Percentiles rank a stretch among this genome's conserved stretches.
These are phyloP conservation scores for Coryphaenoides rupestris DNA, from an alignment of 2,113 vertebrate species.

Conservation along the genomic window DNA sequence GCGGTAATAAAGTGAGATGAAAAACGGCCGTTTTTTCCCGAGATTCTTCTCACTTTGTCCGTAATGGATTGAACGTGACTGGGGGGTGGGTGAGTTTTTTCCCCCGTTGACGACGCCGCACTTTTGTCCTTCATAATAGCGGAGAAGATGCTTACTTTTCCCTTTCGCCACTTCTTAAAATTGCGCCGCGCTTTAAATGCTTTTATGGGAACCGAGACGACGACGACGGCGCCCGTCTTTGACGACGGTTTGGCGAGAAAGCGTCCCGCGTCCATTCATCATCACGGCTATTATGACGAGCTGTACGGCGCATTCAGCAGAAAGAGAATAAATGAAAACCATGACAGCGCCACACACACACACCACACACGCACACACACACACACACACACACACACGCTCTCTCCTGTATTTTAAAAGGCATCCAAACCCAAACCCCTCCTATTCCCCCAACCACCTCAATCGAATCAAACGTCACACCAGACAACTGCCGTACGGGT, in stretches of 20 bases:
- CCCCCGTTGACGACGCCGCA: conserved; percentile 39
- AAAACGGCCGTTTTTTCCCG: conserved; percentile 51
- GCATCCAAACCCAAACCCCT: too few species aligned
- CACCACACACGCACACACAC: too few species aligned
- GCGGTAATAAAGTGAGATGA: conserved; percentile 54
- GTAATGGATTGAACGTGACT: conserved; percentile 48
- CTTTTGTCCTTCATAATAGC: conserved; percentile 49
- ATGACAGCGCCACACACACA: too few species aligned
- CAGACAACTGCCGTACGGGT: too few species aligned
- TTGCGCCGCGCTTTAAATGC: conserved; percentile 17
- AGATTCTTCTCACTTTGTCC: conserved; percentile 35
- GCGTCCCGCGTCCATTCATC: too few species aligned
- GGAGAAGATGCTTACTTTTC: conserved; percentile 16
- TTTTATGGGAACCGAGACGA: background rate
- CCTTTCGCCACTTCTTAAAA: conserved; percentile 41
- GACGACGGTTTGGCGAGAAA: background rate
- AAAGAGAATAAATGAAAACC: too few species aligned
- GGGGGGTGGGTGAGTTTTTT: conserved; percentile 48
- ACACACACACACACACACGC: too few species aligned
- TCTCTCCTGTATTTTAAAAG: too few species aligned
- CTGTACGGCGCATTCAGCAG: too few species aligned
- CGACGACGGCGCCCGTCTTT: background rate
- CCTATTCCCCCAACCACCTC: too few species aligned
- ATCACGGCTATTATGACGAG: too few species aligned
- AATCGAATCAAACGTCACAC: too few species aligned